Conservation (phyloP, 2,797 vertebrate species). For the Tokudaia tokunoshimensis region DNA sequence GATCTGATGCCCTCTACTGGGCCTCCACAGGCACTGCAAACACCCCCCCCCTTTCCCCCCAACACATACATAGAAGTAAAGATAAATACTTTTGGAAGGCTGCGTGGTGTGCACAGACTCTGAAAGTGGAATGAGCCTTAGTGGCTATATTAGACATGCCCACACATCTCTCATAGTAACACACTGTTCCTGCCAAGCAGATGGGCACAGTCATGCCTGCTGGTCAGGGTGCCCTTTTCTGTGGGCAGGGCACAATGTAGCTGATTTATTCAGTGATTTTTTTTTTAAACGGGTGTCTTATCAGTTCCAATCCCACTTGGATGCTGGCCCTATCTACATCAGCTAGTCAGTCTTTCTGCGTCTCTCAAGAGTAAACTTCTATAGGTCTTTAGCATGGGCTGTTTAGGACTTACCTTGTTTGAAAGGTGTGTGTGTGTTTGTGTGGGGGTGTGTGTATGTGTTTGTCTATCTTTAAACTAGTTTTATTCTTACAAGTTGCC, state of each 20-base stretch:
- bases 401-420: neutral
- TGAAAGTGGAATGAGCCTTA: conserved; percentile 1
- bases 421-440: neutral
- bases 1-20: neutral
- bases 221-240: conserved; percentile 70
- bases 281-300: neutral
- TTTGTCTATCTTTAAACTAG: neutral
- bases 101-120: neutral
- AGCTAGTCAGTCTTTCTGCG: neutral
- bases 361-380: neutral
- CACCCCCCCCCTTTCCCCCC: no score
- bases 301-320: conserved; percentile 56
- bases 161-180: conserved; percentile 2
- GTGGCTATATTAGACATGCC: neutral
- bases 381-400: neutral
- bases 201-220: conserved; percentile 4
- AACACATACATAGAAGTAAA: no score
- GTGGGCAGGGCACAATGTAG: conserved; percentile 33
- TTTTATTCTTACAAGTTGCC: conserved; percentile 55
- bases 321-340: neutral
- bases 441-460: neutral
- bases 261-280: conserved; percentile 54
- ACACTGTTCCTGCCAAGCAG: conserved; percentile 58
- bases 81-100: neutral
- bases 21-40: neutral